Conservation (phyloP, 1,140 invertebrate species). For the Anoplolepis gracilipes region DNA sequence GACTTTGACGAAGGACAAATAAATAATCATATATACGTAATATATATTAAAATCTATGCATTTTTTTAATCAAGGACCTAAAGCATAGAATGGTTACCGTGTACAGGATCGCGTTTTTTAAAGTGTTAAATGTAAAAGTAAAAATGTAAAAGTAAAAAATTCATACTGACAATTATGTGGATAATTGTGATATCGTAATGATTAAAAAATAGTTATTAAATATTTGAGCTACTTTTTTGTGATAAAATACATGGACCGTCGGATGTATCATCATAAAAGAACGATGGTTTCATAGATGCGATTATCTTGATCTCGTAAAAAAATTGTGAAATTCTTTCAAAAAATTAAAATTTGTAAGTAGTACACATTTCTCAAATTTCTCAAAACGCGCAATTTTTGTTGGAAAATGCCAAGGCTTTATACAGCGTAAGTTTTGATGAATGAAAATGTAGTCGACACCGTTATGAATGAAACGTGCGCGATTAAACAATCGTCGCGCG, state of each 20-base stretch:
- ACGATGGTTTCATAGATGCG: not conserved
- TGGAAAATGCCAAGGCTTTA: not conserved
- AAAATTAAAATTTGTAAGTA: not conserved
- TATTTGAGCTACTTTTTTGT: not conserved
- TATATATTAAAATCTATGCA: not conserved
- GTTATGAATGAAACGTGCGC: conserved; percentile 64
- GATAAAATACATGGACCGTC: not conserved
- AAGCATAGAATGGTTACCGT: not conserved
- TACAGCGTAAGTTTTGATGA: conserved; percentile 53
- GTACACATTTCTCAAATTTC: too few relatives aligned
- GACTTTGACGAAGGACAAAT: conserved; percentile 35
- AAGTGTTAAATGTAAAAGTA: not conserved
- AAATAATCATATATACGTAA: conserved; percentile 24
- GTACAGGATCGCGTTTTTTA: not conserved
- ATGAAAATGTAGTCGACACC: conserved; percentile 45
- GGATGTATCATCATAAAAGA: not conserved
- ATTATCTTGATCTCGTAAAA: not conserved
- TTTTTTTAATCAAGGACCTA: not conserved
- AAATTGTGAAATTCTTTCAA: not conserved
- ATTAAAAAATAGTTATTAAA: not conserved
- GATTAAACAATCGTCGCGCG: conserved; percentile 63
- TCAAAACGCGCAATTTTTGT: not conserved
- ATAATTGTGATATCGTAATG: not conserved
- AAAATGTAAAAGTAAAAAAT: not conserved
- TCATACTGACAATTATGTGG: conserved; percentile 1